Percentiles rank a stretch among this genome's conserved stretches.
Evolutionary conservation across 2,797 vertebrate species (phyloP).

Genomic region (Enteromius viviparus): DNA sequence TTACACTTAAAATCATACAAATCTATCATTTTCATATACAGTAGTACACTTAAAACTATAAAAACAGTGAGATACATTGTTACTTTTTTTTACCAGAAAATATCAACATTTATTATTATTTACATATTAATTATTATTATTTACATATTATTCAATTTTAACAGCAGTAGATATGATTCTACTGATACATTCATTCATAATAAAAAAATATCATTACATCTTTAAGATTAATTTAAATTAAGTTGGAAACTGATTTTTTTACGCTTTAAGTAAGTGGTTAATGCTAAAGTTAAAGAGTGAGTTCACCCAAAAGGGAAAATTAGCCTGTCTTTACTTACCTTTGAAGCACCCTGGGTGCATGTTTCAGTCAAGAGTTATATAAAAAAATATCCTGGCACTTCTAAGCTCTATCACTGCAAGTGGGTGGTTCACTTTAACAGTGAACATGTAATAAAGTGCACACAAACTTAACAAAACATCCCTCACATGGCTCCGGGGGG

Average conservation of each 20-base stretch:
- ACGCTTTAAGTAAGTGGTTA: background rate
- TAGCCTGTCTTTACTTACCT: no score
- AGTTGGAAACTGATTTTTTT: background rate
- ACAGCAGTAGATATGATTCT: background rate
- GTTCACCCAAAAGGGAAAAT: no score
- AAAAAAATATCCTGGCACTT: no score
- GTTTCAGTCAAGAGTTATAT: no score
- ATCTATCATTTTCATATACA: background rate
- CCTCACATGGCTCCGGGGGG: no score
- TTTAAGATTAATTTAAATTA: background rate
- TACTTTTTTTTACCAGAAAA: background rate
- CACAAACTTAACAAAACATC: no score
- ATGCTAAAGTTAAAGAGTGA: background rate
- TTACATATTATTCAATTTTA: background rate
- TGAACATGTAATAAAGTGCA: no score
- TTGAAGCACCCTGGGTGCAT: no score
- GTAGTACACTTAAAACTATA: background rate
- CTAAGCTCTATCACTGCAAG: no score
- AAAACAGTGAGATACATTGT: background rate
- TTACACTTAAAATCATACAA: background rate
- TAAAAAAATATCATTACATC: background rate
- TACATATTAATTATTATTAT: no score
- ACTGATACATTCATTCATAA: background rate
- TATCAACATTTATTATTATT: no score
- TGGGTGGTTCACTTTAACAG: no score